Evolutionary conservation across 1,140 invertebrate species (phyloP), one percentile per base, ranked within the genome.

Genomic region (Aradophagus sp.): DNA sequence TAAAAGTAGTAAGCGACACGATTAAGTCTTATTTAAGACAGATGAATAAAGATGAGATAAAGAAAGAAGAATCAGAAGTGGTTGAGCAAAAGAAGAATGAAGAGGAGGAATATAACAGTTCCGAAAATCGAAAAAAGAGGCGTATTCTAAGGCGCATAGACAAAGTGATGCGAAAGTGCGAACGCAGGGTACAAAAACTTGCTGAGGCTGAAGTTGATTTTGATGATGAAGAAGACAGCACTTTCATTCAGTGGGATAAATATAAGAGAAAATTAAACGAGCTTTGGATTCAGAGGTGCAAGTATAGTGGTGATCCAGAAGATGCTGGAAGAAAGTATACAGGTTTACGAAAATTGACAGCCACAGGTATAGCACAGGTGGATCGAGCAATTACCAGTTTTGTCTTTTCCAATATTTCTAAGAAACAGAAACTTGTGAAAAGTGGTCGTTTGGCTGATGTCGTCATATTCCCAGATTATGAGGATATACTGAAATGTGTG

Each of bases 361-460:
- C 81, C 61, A 74, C 86, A 77, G n/a, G 73, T 61, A 74, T 89
- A 73, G 73, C 80, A 13, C 72, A 81, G 48, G 86, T 90, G 1
- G 89, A 90, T 78, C 78, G 84, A 29, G 87, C 87, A 0, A 83
- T 90, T 2, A 85, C 52, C 76, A 86, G 58, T 85, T 87, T 82
- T 79, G 84, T 85, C 3, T 83, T 84, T 39, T 63, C 74, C 2
- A 82, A 79, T 26, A 73, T 84, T 11, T 45, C 23, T 77, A 84
- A 74, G 79, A 81, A 50, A 77, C 86, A 79, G 47, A 78, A 52
- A 65, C 71, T 53, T 0, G 70, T 70, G 0, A 74, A 41, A 6
- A 48, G 29, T 5, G 63, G 61, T 16, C 10, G 38, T 13, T 52
- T 78, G 29, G 32, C 66, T 3, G 23, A 79, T 23, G 55, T 68